Base-by-base conservation (phyloP, 2,888 invertebrate genomes). In the Agriopis marginaria region DNA sequence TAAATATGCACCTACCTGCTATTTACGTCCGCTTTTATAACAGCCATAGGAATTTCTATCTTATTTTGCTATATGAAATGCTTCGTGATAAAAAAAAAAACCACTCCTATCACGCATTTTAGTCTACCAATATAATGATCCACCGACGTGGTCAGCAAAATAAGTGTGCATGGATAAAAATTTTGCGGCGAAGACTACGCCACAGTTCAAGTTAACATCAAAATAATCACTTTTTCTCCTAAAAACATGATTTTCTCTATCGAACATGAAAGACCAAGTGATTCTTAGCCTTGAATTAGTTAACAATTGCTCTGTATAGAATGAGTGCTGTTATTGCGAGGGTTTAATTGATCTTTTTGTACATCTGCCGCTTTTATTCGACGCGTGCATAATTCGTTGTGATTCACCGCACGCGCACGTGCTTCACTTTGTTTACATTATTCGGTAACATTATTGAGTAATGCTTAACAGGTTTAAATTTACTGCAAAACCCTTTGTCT, bases 341-440 rank as follows among this genome's bases (percentile, higher is more conserved):
- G 32, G 78, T 79, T 75, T 78, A 75, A 80, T 75, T 77, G 75
- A 74, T 77, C 76, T 77, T 73, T 80, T 76, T 77, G 77, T 80
- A 79, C 77, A 79, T 81, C 75, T 82, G 82, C 82, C 77, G 76
- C 82, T 78, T 82, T 83, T 82, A 83, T 83, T 84, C 79, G 81
- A 78, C 73, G 81, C 79, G 70, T 71, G 64, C 74, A 64, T 62
- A 62, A 39, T 73, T 39, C 73, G 80, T 82, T 81, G 82, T 86
- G 86, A 87, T 77, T 86, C 86, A 86, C 79, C 82, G 71, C 42
- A 40, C 32, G 85, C 89, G 88, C 91, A 88, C 90, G 90, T 87
- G 86, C 82, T 68, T 44, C 69, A 73, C 82, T 86, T 87, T 92
- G 91, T 92, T 92, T 92, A 92, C 89, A 88, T 84, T 81, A 86